Evolutionary conservation across 2,113 vertebrate genomes (phyloP), one percentile per base, ranked within the genome.

Genomic region (Gadus macrocephalus): DNA sequence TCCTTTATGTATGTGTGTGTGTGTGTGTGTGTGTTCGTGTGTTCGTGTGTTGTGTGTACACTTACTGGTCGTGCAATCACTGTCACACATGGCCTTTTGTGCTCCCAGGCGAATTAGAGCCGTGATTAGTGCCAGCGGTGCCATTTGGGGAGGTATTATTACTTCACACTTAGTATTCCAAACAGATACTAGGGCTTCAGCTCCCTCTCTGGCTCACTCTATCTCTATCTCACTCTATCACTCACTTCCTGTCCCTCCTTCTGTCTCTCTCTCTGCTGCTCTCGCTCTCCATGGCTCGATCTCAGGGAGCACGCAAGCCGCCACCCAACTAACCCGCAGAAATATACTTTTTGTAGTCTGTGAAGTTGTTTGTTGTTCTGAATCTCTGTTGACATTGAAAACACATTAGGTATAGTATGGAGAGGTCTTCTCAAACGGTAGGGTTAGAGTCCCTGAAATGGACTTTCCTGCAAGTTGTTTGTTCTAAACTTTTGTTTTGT

Each of bases 121-220:
- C 15, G 77, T 90, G 88, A 89, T 90, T 89, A 87, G 77, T 77
- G 66, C 75, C 79, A 76, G 80, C 73, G 69, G 70, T 77, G 72
- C 81, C 72, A 77, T 87, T 88, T 85, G 86, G 79, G 42, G 74
- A 77, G 85, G 78, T 83, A 78, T 81, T 83, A 84, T 83, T 78
- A 80, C 68, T 63, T 78, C 20, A 62, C 69, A 81, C 69, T 86
- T 88, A 77, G 69, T 87, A 87, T 87, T 86, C 85, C 42, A 71
- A 55, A 78, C 80, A 78, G 75, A 81, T 58, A 73, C 74, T 7
- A 19, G 27, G 68, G 76, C 79, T 49, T 61, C 70, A 71, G n/a
- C 28, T 64, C 71, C 27, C 15, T 61, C 19, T 12, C 35, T 62
- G 9, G 42, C 35, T 42, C 35, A 16, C 17, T 49, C 20, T 20